Evolutionary conservation across 2,888 invertebrate species (phyloP), one percentile per base, ranked within the genome.

Genomic region (Drosophila sordidula): DNA sequence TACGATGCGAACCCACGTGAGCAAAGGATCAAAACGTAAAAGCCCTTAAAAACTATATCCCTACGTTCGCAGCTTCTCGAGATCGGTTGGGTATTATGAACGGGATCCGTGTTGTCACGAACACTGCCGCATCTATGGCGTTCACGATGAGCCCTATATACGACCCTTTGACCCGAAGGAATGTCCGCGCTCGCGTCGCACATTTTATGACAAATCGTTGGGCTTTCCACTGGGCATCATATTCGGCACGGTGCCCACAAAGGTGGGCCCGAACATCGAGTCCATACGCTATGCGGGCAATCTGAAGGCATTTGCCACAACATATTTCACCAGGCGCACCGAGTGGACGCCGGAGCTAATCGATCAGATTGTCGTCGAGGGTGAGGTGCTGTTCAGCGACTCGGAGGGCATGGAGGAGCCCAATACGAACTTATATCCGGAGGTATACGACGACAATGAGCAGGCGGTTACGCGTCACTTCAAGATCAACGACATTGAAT

Each of bases 291-390:
- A 70, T 49, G 90, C 89, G 0, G 84, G 83, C 0, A 76, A 81
- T 46, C 57, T 92, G 3, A 82, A 91, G 39, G 91, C 87, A 3
- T 91, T 91, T 65, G 90, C 90, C 0, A 80, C 88, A 18, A 79
- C 89, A 6, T 90, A 89, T 51, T 80, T 91, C 5, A 91, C 90
- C 2, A 84, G 85, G 0, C 90, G 90, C 44, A 78, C 63, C 1
- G 83, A 89, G 12, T 92, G 92, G 92, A 75, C 71, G 3, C 64
- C 83, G 3, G 68, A 65, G 3, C 63, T 89, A 0, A 59, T 92
- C 2, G 92, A 92, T 54, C 75, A 83, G 39, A 32, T 92, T 11
- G 68, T 90, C 0, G 55, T 62, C 11, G 91, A 92, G 44, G 92
- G 91, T 0, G 87, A 90, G 58, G 34, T 79, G 0, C 67, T 91